Evolutionary conservation across 2,888 invertebrate genomes (phyloP), one percentile per base, ranked within the genome.

Genomic region (Baronia brevicornis): DNA sequence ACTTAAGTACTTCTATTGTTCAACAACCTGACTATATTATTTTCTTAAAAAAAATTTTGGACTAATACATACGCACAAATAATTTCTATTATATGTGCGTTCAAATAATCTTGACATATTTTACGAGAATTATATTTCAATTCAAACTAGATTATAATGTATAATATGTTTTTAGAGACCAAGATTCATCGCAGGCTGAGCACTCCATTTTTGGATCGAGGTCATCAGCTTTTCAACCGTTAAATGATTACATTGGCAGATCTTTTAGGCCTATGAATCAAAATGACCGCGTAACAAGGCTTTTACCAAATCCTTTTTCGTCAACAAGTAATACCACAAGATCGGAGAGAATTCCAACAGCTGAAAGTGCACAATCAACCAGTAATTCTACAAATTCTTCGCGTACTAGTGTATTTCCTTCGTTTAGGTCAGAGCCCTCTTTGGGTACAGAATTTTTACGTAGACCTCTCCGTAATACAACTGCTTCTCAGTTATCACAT

Each of bases 291-390:
- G 56, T 61, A 1, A 57, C 66, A 8, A 56, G 80, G 35, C 52
- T 72, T 4, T 54, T 80, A 19, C 80, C 80, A 1, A 82, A 79
- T 43, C 79, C 78, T 1, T 80, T 82, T 43, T 79, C 78, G 0
- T 58, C 74, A 2, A 51, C 69, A 3, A 60, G 48, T 27, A 53
- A 50, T 8, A 46, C 53, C 2, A 48, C 59, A n/a, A 51, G 60
- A 37, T 51, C 57, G 2, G 53, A 43, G 18, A 50, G 67, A 34
- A 46, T 51, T 11, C 48, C 57, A 2, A 60, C 61, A 18, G 41
- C 60, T 28, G 33, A 44, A 2, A 32, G 36, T 15, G 48, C 43
- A 22, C 51, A 46, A 28, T 35, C 51, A 12, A 12, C 46, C 5
- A 52, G 58, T 17, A 53, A 42, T 29, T 34, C 52, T 2, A 41